Base-by-base conservation (phyloP, 2,888 invertebrate species). In the Spilarctia lutea region DNA sequence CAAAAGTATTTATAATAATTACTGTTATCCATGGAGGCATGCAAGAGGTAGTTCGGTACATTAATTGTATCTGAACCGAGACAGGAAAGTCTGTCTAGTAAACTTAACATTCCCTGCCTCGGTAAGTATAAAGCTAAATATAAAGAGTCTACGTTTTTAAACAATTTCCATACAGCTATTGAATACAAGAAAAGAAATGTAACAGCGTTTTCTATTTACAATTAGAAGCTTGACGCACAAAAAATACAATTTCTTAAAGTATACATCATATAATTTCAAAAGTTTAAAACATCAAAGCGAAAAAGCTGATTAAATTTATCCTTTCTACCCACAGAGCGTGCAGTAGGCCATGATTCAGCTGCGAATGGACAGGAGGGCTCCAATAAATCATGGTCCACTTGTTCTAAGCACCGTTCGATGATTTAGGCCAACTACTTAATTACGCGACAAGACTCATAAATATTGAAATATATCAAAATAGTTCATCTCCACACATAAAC, bases 21-120 rank as follows among this genome's bases (percentile, higher is more conserved):
- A 92, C 88, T 91, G 91, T 88, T 90, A 90, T 87, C 87, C 85
- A 90, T 91, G 92, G 93, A 95, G 95, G 94, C 94, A 91, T 92
- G 90, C 91, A 52, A 91, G 95, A 95, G 95, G 95, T 95, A 95
- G 95, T 89, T 95, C 89, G 94, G 92, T 94, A 91, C 85, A 83
- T 87, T 84, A 87, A 82, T 88, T 87, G 88, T 86, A 86, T 86
- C 89, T 84, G 88, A 83, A 83, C 84, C 86, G 78, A 80, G 84
- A 81, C 86, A 86, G 82, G 82, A 76, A 82, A 3, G 3, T 66
- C 56, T 65, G 18, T 72, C 75, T 56, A 65, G 71, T 63, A 76
- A 73, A 75, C 79, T 65, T 11, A 30, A 75, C 73, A 77, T 71
- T 74, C 75, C 66, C 85, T 72, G 73, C 65, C 73, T 68, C 73